Conservation (phyloP, 2,888 invertebrate genomes). For the Euspilapteryx auroguttella region DNA sequence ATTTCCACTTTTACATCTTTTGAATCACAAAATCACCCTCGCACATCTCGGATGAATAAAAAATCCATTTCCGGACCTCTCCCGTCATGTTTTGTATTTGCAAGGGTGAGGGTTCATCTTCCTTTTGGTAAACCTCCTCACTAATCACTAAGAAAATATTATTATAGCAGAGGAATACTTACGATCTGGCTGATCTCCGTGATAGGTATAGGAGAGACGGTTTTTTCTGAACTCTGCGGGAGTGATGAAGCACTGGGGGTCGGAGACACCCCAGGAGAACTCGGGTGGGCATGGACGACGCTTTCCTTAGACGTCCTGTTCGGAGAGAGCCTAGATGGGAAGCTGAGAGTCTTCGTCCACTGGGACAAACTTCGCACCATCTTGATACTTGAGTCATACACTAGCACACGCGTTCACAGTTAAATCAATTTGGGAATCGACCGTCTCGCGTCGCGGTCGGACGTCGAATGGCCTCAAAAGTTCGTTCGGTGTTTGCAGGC, state of each 20-base stretch:
- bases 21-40: background rate
- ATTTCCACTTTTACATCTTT: too few relatives aligned
- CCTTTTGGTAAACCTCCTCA: too few relatives aligned
- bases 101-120: slow-evolving; percentile 2
- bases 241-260: slow-evolving; percentile 63
- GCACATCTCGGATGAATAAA: background rate
- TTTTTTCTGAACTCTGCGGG: slow-evolving; percentile 60
- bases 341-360: slow-evolving; percentile 91
- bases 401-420: too few relatives aligned
- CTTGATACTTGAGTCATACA: too few relatives aligned
- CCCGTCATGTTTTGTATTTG: too few relatives aligned
- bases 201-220: slow-evolving; percentile 61
- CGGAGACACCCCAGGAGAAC: slow-evolving; percentile 61
- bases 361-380: slow-evolving; percentile 89
- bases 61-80: slow-evolving; percentile 3
- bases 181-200: slow-evolving; percentile 71
- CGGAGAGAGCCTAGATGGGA: slow-evolving; percentile 82
- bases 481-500: slow-evolving; percentile 18
- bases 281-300: slow-evolving; percentile 62
- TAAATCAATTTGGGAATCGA: too few relatives aligned
- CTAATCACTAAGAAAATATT: too few relatives aligned
- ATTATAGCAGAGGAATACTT: too few relatives aligned
- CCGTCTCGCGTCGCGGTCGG: slow-evolving; percentile 26
- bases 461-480: slow-evolving; percentile 26
- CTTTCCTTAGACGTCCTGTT: slow-evolving; percentile 77